Evolutionary conservation across 2,113 vertebrate species (phyloP).

Genomic region (Serilophus lunatus): DNA sequence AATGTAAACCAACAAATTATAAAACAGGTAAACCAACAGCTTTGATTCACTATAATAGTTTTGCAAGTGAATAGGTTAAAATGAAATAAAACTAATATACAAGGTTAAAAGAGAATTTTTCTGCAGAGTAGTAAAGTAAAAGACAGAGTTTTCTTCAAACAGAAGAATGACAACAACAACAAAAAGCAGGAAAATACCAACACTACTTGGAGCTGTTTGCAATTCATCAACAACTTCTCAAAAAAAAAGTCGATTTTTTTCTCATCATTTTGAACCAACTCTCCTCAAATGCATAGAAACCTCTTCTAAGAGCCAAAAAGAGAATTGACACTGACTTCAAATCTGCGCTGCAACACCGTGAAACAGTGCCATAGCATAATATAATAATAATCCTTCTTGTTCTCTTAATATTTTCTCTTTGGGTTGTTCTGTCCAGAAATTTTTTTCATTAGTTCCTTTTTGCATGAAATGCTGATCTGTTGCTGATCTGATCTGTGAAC

Average conservation of each 20-base stretch:
- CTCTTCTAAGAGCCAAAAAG: background rate
- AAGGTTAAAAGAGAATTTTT: background rate
- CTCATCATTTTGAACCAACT: background rate
- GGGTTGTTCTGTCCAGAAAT: background rate
- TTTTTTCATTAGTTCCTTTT: background rate
- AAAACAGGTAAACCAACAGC: conserved; percentile 17
- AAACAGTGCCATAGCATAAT: background rate
- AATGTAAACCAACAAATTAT: conserved; percentile 39
- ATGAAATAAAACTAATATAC: conserved; percentile 5
- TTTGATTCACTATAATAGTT: background rate
- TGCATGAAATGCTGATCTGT: background rate
- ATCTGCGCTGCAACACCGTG: background rate
- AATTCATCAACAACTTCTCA: background rate
- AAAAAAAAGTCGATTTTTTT: background rate
- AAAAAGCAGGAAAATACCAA: background rate
- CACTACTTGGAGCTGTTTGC: background rate
- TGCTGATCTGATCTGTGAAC: background rate
- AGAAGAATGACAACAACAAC: background rate
- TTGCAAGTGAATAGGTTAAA: conserved; percentile 28
- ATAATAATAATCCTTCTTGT: background rate
- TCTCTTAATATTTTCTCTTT: background rate
- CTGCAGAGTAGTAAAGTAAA: background rate
- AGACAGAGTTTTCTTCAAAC: background rate
- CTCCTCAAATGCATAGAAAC: background rate
- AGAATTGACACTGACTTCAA: background rate